Conservation (phyloP, 2,888 invertebrate genomes). For the Hololepta plana region DNA sequence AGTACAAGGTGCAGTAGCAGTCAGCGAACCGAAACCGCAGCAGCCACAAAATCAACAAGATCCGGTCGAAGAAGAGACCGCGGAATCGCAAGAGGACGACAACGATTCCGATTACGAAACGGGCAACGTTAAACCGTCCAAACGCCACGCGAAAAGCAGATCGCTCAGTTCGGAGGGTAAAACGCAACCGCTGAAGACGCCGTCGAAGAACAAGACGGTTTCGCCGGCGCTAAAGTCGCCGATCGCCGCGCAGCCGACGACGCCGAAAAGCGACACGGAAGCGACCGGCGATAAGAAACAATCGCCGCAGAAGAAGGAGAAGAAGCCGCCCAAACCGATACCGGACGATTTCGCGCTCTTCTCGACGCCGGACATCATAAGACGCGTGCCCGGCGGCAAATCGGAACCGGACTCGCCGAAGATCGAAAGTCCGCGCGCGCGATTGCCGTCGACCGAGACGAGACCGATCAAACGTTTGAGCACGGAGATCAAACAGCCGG, state of each 20-base stretch:
- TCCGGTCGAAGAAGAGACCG: too few species aligned
- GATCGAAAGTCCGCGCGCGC: too few species aligned
- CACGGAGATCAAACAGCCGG: conserved; percentile 8
- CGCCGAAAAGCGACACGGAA: conserved; percentile 12
- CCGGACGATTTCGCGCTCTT: conserved; percentile 51
- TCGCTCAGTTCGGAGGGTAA: too few species aligned
- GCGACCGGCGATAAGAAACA: conserved; percentile 16
- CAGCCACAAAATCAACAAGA: too few species aligned
- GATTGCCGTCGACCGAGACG: conserved; percentile 11
- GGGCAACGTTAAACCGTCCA: conserved; percentile 14
- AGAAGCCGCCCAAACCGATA: conserved; percentile 28
- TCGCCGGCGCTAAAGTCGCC: conserved; percentile 22
- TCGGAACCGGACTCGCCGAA: conserved; percentile 16
- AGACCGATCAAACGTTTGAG: conserved; percentile 15
- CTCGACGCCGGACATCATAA: conserved; percentile 61
- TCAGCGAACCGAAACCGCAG: too few species aligned
- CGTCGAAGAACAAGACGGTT: conserved; percentile 12
- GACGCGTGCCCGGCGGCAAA: conserved; percentile 34
- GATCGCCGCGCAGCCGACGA: too few species aligned
- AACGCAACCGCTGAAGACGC: conserved; percentile 14
- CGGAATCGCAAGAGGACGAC: conserved; percentile 23
- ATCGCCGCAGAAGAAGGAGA: conserved; percentile 26
- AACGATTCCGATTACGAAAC: conserved; percentile 34
- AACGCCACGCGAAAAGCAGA: too few species aligned
- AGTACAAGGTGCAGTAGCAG: too few species aligned